Percentiles rank a stretch among this genome's conserved stretches.
Conservation (phyloP, 2,888 invertebrate genomes). For the Perizoma flavofasciatum region DNA sequence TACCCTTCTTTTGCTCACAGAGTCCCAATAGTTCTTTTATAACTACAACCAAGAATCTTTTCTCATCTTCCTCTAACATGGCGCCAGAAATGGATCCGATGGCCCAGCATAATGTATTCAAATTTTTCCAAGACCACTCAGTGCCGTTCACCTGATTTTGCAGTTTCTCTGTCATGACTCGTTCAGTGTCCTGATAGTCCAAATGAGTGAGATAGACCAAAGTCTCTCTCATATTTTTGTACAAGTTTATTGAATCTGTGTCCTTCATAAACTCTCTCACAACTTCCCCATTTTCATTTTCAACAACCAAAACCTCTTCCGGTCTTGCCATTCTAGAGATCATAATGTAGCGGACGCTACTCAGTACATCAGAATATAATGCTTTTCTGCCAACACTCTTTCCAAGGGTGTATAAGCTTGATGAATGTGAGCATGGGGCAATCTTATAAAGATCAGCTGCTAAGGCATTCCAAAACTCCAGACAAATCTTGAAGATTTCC, state of each 20-base stretch:
- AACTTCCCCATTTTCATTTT: slow-evolving; percentile 99
- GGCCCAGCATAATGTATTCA: slow-evolving; percentile 99
- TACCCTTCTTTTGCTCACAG: slow-evolving; percentile 99
- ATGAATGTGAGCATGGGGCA: slow-evolving; percentile 86
- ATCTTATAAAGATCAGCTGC: slow-evolving; percentile 96
- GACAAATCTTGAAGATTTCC: slow-evolving; percentile 99
- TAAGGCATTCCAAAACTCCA: slow-evolving; percentile 99
- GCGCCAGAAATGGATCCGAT: slow-evolving; percentile 99
- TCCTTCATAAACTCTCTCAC: slow-evolving; percentile 99
- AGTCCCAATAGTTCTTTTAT: slow-evolving; percentile 98
- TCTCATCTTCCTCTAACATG: slow-evolving; percentile 99
- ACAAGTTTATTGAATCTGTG: slow-evolving; percentile 99
- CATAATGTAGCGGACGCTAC: slow-evolving; percentile 97
- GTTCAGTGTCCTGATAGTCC: slow-evolving; percentile 98
- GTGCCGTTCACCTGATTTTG: slow-evolving; percentile 99
- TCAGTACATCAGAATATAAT: slow-evolving; percentile 91
- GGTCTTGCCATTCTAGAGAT: slow-evolving; percentile 99
- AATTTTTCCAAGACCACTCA: slow-evolving; percentile 99
- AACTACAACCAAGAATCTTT: slow-evolving; percentile 98
- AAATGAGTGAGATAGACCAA: slow-evolving; percentile 99
- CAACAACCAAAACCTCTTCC: slow-evolving; percentile 99
- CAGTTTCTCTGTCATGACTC: slow-evolving; percentile 99
- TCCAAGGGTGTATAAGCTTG: slow-evolving; percentile 67
- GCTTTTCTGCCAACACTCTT: slow-evolving; percentile 85
- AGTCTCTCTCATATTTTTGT: slow-evolving; percentile 99